These are phyloP conservation scores for Parasteatoda lunata DNA, from an alignment of 2,888 invertebrate species.

Conservation along the genomic window DNA sequence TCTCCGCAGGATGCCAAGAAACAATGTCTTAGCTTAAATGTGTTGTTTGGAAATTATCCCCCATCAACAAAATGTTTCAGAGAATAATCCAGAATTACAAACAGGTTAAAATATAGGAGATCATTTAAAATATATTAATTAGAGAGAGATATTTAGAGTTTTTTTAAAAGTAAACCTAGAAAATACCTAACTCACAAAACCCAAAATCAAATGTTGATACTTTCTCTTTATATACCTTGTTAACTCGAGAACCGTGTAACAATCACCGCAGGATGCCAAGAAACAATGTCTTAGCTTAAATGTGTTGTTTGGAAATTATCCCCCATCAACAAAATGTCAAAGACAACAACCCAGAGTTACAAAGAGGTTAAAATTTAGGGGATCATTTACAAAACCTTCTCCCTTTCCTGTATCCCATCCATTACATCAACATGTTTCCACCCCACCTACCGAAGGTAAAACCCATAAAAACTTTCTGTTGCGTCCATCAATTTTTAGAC, in stretches of 20 bases:
- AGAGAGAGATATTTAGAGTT: too few relatives aligned
- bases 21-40: background rate
- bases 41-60: slow-evolving; percentile 27
- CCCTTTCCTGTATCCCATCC: slow-evolving; percentile 19
- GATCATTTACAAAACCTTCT: slow-evolving; percentile 27
- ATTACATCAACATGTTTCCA: slow-evolving; percentile 3
- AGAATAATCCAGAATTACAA: slow-evolving; percentile 5
- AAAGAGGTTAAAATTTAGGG: slow-evolving; percentile 48
- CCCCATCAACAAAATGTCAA: background rate
- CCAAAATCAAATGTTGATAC: too few relatives aligned
- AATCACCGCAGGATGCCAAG: slow-evolving; percentile 12
- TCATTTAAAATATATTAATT: too few relatives aligned
- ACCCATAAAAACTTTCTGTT: background rate
- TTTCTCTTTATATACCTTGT: too few relatives aligned
- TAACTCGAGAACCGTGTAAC: slow-evolving; percentile 9
- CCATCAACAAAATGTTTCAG: background rate
- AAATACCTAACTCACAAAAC: too few relatives aligned
- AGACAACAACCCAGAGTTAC: slow-evolving; percentile 6
- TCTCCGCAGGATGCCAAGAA: slow-evolving; percentile 10
- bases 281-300: background rate
- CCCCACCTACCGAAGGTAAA: background rate
- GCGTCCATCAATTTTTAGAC: background rate
- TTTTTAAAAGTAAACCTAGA: too few relatives aligned
- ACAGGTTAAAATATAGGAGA: slow-evolving; percentile 48
- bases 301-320: slow-evolving; percentile 19